A percentile compares a stretch with the other conserved stretches of the same genome.
These are phyloP conservation scores for Ictidomys tridecemlineatus DNA, from an alignment of 2,113 vertebrate species.

Conservation along the genomic window DNA sequence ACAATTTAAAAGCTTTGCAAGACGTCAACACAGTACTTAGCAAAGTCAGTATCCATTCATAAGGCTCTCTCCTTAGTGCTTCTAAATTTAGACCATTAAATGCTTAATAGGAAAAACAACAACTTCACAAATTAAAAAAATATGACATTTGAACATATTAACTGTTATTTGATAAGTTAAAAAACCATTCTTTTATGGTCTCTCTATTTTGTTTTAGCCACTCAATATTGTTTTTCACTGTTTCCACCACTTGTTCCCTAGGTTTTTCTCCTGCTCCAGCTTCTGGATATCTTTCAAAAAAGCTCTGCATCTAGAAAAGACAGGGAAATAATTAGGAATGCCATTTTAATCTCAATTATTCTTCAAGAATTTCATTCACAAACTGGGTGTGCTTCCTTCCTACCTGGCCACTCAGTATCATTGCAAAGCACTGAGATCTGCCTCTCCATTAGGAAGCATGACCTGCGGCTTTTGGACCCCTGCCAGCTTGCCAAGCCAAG, in stretches of 20 bases:
- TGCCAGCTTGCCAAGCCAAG: background rate
- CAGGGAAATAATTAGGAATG: slow-evolving; percentile 13
- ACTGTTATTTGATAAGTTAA: background rate
- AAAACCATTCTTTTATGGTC: slow-evolving; percentile 90
- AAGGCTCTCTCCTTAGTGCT: slow-evolving; percentile 14
- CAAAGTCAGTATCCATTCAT: background rate
- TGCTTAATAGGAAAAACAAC: slow-evolving; percentile 53
- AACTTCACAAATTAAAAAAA: slow-evolving; percentile 40
- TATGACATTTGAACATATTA: slow-evolving; percentile 36
- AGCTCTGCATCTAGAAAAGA: slow-evolving; percentile 93
- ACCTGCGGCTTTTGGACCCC: background rate
- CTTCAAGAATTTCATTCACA: slow-evolving; percentile 23
- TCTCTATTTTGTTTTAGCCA: slow-evolving; percentile 91
- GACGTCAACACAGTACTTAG: slow-evolving; percentile 63
- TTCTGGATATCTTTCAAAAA: slow-evolving; percentile 92
- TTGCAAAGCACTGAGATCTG: rapidly evolving
- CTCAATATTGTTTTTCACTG: slow-evolving; percentile 93
- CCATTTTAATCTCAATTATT: background rate
- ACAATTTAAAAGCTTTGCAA: slow-evolving; percentile 69
- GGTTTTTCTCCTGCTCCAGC: slow-evolving; percentile 94
- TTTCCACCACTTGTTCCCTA: slow-evolving; percentile 94
- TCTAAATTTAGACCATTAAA: slow-evolving; percentile 44
- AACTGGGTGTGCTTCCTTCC: background rate
- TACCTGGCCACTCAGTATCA: background rate
- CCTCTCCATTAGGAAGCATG: background rate